These are phyloP conservation scores for Rafetus swinhoei DNA, from an alignment of 2,113 vertebrate genomes.

Conservation along the genomic window DNA sequence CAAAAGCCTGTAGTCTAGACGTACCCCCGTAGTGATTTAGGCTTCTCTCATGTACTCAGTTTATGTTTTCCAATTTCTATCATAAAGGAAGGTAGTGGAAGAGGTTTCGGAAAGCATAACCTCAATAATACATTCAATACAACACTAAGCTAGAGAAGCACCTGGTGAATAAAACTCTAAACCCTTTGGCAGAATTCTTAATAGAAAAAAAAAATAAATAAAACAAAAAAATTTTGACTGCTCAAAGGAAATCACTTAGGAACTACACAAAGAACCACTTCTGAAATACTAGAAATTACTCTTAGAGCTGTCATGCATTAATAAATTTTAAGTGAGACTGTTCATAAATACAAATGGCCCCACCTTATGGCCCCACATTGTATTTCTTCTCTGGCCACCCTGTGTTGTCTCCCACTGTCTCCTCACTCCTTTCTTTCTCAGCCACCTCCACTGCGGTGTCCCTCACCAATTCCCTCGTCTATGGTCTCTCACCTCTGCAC, in stretches of 20 bases:
- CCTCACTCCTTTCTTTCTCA: background rate
- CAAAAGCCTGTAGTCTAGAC: too few relatives aligned
- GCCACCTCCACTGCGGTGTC: background rate
- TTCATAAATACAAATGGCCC: background rate
- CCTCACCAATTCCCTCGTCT: background rate
- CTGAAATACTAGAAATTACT: background rate
- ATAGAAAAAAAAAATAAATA: slow-evolving; percentile 33
- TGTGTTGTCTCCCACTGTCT: background rate
- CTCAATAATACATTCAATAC: background rate
- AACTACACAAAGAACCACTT: slow-evolving; percentile 11
- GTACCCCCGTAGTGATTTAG: background rate
- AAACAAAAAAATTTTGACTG: slow-evolving; percentile 46
- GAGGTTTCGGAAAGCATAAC: background rate
- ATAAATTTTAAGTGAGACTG: background rate
- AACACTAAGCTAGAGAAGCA: background rate
- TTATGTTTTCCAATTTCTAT: background rate
- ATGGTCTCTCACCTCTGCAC: accelerated
- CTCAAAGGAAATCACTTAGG: background rate
- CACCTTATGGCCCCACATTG: background rate
- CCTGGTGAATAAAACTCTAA: slow-evolving; percentile 38
- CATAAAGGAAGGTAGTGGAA: background rate
- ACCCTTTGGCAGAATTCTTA: slow-evolving; percentile 30
- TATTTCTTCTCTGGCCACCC: background rate
- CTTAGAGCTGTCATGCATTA: background rate
- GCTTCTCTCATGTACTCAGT: background rate